Conservation (phyloP, 1,140 invertebrate genomes). For the Notospermus geniculatus region DNA sequence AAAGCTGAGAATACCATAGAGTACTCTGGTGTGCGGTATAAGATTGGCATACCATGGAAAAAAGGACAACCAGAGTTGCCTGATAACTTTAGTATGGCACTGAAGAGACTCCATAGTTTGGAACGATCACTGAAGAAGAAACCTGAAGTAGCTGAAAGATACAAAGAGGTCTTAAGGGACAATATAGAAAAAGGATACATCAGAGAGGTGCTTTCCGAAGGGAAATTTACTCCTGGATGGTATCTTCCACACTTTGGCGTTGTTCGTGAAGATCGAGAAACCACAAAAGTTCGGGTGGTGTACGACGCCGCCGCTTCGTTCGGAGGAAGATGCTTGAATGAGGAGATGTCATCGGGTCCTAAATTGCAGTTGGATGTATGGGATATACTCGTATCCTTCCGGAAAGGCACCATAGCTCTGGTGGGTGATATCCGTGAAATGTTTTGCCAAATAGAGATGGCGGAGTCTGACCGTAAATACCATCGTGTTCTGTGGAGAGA, state of each 20-base stretch:
- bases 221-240: constrained; percentile 8
- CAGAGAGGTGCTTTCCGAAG: background rate
- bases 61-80: no score
- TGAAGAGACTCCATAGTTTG: no score
- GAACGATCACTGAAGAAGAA: no score
- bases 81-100: no score
- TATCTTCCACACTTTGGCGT: constrained; percentile 22
- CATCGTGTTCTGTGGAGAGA: constrained; percentile 15
- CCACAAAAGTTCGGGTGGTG: no score
- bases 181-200: constrained; percentile 7
- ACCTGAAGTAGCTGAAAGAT: no score
- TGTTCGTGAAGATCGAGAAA: constrained; percentile 8
- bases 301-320: constrained; percentile 17
- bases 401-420: constrained; percentile 21
- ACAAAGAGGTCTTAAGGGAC: no score
- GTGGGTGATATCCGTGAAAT: constrained; percentile 24
- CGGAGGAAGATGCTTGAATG: constrained; percentile 18
- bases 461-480: constrained; percentile 2
- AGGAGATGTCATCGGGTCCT: constrained; percentile 33
- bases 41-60: constrained; percentile 19
- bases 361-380: constrained; percentile 44
- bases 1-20: no score
- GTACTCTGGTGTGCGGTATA: no score
- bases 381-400: constrained; percentile 27
- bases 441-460: constrained; percentile 14